These are phyloP conservation scores for Papilio polytes DNA, from an alignment of 1,140 invertebrate species.

Conservation along the genomic window DNA sequence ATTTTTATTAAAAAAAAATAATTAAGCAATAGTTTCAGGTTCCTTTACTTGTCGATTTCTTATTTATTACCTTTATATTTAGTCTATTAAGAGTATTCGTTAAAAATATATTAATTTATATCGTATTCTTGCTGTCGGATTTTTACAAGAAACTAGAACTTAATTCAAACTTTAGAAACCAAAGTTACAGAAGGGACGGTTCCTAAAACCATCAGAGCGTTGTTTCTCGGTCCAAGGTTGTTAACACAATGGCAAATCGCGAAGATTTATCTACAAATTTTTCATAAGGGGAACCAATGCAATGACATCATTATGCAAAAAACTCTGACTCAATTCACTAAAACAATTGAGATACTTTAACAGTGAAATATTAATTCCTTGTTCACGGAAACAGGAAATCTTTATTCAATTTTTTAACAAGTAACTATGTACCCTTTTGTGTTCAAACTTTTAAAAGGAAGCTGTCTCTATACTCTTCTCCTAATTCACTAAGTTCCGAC, in stretches of 20 bases:
- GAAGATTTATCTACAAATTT: constrained; percentile 37
- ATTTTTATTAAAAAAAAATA: not conserved
- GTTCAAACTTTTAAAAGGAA: not conserved
- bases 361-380: constrained; percentile 16
- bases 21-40: too few relatives aligned
- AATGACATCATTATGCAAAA: constrained; percentile 39
- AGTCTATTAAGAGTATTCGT: too few relatives aligned
- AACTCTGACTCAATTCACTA: constrained; percentile 23
- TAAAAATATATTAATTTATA: too few relatives aligned
- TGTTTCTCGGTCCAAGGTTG: constrained; percentile 37
- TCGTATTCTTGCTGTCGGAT: too few relatives aligned
- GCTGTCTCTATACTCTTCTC: not conserved
- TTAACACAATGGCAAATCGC: constrained; percentile 30
- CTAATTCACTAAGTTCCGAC: too few relatives aligned
- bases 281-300: constrained; percentile 39
- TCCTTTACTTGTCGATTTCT: too few relatives aligned
- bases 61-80: too few relatives aligned
- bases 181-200: constrained; percentile 38
- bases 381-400: not conserved
- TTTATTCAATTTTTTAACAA: not conserved
- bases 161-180: constrained; percentile 3
- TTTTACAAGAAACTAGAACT: not conserved
- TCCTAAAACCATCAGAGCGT: constrained; percentile 36
- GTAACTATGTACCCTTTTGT: too few relatives aligned
- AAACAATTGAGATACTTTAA: constrained; percentile 12